These are phyloP conservation scores for Antheraea mylitta DNA, from an alignment of 1,140 invertebrate species.

Conservation along the genomic window DNA sequence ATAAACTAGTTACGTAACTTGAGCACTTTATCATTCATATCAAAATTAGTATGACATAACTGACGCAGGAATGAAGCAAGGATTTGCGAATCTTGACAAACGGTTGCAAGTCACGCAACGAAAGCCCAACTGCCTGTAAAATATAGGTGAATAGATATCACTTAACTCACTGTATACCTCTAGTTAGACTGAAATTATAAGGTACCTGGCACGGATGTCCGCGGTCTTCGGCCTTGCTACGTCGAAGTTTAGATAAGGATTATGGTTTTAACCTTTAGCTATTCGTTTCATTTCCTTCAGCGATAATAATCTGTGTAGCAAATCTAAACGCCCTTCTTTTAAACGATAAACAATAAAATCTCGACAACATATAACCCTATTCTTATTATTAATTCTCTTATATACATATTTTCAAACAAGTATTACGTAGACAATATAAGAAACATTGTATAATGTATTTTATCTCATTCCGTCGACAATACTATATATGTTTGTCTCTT, in stretches of 20 bases:
- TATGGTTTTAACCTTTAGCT: background rate
- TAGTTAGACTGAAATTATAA: background rate
- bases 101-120: background rate
- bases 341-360: background rate
- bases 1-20: background rate
- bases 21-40: background rate
- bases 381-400: too few relatives aligned
- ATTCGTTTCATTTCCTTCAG: background rate
- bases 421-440: too few relatives aligned
- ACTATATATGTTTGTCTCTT: too few relatives aligned
- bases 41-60: background rate
- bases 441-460: too few relatives aligned
- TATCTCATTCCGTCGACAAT: too few relatives aligned
- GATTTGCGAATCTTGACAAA: background rate
- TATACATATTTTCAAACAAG: too few relatives aligned
- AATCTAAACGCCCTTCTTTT: background rate
- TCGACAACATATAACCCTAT: background rate
- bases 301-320: background rate
- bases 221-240: background rate
- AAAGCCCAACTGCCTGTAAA: background rate
- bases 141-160: slow-evolving; percentile 1
- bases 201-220: background rate
- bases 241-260: background rate
- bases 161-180: background rate
- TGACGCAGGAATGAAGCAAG: background rate